These are phyloP conservation scores for Ametastegia equiseti DNA, from an alignment of 2,888 invertebrate genomes.

Conservation along the genomic window DNA sequence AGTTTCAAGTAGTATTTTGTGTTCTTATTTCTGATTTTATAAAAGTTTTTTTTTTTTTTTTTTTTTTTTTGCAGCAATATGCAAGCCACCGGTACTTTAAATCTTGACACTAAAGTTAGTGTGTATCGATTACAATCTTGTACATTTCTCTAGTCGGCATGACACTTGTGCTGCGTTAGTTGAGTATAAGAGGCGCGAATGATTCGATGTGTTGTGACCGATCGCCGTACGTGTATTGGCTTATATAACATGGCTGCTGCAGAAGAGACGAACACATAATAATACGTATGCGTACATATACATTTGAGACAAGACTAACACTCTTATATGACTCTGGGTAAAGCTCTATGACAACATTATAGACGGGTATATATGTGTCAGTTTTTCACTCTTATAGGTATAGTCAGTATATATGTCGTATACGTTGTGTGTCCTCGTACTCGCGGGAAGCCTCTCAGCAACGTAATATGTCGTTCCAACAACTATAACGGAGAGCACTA, in stretches of 20 bases:
- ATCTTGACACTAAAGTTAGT: no score
- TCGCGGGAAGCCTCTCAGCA: conserved; percentile 37
- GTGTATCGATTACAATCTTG: background rate
- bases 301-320: background rate
- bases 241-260: conserved; percentile 44
- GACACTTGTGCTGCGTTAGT: conserved; percentile 23
- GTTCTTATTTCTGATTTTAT: background rate
- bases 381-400: no score
- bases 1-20: no score
- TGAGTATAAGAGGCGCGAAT: background rate
- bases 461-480: conserved; percentile 23
- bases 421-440: background rate
- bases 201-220: conserved; percentile 46
- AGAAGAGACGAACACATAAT: no score
- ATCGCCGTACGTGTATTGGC: conserved; percentile 37
- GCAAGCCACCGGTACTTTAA: no score
- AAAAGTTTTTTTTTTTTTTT: background rate
- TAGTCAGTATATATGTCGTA: background rate
- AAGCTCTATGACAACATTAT: background rate
- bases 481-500: conserved; percentile 31
- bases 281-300: background rate
- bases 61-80: no score
- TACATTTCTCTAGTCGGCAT: background rate
- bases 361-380: background rate
- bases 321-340: background rate